Base-by-base conservation (phyloP, 2,888 invertebrate genomes). In the Andrena praecox region DNA sequence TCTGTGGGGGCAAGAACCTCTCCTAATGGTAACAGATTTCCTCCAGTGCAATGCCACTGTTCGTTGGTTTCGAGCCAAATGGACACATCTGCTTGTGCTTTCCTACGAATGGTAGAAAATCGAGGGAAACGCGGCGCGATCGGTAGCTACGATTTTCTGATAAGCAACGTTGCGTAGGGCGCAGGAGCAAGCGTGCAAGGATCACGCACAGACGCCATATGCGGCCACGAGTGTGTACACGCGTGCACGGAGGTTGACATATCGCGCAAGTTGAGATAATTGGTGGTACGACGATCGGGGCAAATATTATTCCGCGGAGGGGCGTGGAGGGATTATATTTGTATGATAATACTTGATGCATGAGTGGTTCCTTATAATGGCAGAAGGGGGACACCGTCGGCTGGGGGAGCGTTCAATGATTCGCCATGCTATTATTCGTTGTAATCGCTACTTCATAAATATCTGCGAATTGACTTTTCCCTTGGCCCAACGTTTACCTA, bases 331-430 rank as follows among this genome's bases (percentile, higher is more conserved):
- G 85, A 89, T 89, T 89, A 89, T 89, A 89, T 89, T 89, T 89
- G 86, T 87, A 87, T 89, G 88, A 89, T 89, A 89, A 89, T 89
- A 87, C 89, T 82, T 80, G 78, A 74, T 59, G 82, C 85, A 82
- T 63, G 80, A 24, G 33, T 66, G 84, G 70, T 66, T 83, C 77
- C 60, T 59, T 77, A 86, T 78, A 89, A 86, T 80, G 76, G 83
- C 67, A 68, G 70, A 66, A 75, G 82, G 42, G 76, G 87, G 85
- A 76, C 60, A 62, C 69, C 69, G 62, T 72, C 52, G 60, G 62
- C 52, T 79, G 71, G 89, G 88, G 85, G 87, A 87, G 74, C 82
- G 68, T 81, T 31, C 68, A 70, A 35, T 66, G 83, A 88, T 84
- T 87, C 84, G 86, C 84, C 71, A 83, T 73, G 80, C 83, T 69